Evolutionary conservation across 2,888 invertebrate genomes (phyloP), one percentile per base, ranked within the genome.

Genomic region (Rutpela maculata): DNA sequence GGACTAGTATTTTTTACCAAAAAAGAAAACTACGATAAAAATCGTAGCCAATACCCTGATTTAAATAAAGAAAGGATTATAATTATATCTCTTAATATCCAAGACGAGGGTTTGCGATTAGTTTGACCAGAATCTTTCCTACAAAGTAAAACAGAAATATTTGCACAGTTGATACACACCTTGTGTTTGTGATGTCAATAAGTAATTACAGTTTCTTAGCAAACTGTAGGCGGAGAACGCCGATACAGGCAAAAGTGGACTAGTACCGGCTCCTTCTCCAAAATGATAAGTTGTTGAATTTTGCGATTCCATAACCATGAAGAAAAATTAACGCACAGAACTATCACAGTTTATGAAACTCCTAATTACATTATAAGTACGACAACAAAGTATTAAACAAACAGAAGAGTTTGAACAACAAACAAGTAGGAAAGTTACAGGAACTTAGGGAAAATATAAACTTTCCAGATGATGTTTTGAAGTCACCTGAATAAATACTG

Each of bases 121-220:
- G 31, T 0, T 35, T 35, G 2, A 35, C 9, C 31, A 7, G 7
- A 35, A 35, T 35, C 31, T 9, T 7, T 35, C 31, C 31, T 35
- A 35, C 31, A 35, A 6, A 9, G 31, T 35, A 35, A 35, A 35
- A 6, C 31, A 35, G 22, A 26, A 35, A 55, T 17, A 55, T 55
- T 55, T n/a, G 4, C 0, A 55, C 15, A 15, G 6, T 18, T 11
- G 12, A 17, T 80, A 81, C 81, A 60, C 73, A 93, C 93, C 93
- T 88, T 93, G 90, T 17, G 80, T 73, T 69, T 82, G 84, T 17
- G 92, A 92, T 22, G 92, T 90, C 18, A 94, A 87, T 79, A 94
- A 91, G 78, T 94, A 92, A 88, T 93, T 94, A 88, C 94, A 94
- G 81, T 92, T 93, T 75, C 93, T 90, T 31, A 95, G 88, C 12